Conservation (phyloP, 2,797 vertebrate species). For the Crenuchus spilurus region DNA sequence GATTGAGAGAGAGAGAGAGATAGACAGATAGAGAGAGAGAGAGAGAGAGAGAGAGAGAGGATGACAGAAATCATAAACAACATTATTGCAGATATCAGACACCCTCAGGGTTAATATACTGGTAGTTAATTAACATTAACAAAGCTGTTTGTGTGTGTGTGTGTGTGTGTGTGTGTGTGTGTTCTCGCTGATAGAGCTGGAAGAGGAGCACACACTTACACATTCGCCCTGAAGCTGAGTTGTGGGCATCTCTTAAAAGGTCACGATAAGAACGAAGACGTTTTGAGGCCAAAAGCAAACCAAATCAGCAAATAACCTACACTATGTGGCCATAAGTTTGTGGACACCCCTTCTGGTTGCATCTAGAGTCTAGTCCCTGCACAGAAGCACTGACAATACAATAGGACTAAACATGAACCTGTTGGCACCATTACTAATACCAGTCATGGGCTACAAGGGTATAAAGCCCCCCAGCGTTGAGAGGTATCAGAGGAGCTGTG, state of each 20-base stretch:
- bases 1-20: background rate
- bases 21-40: background rate
- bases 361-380: too few relatives aligned
- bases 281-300: background rate
- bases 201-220: background rate
- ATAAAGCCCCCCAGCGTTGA: too few relatives aligned
- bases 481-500: too few relatives aligned
- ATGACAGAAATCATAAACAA: conserved; percentile 28
- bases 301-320: background rate
- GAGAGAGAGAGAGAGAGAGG: background rate
- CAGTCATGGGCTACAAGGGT: too few relatives aligned
- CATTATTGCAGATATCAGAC: conserved; percentile 1
- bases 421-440: background rate
- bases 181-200: background rate
- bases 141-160: background rate
- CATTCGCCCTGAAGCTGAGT: background rate
- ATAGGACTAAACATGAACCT: background rate
- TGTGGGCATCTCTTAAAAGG: background rate
- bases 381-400: background rate
- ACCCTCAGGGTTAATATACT: conserved; percentile 32
- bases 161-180: conserved; percentile 36
- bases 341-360: too few relatives aligned
- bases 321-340: too few relatives aligned
- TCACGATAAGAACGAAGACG: background rate
- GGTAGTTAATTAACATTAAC: conserved; percentile 21